Conservation (phyloP, 2,888 invertebrate genomes). For the Tuberolachnus salignus region DNA sequence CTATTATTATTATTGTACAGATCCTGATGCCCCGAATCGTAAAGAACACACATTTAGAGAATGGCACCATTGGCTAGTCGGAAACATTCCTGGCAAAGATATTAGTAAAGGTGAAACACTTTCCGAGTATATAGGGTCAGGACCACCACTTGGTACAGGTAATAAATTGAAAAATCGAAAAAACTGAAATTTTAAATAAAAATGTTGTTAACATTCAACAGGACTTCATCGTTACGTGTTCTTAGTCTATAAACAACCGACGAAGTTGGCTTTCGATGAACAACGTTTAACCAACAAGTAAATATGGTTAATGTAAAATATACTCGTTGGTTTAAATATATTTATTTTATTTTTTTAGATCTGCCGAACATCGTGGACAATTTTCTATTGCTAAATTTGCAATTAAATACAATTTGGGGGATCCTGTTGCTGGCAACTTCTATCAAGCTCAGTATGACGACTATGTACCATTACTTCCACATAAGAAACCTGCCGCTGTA, state of each 20-base stretch:
- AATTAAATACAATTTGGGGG: constrained; percentile 78
- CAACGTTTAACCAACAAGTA: constrained; percentile 65
- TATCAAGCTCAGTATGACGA: constrained; percentile 87
- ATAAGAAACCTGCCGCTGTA: constrained; percentile 78
- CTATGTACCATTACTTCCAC: constrained; percentile 84
- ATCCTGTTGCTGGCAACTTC: constrained; percentile 85
- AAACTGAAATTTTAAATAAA: not conserved
- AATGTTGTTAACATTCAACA: constrained; percentile 57
- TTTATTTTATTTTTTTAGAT: constrained; percentile 56
- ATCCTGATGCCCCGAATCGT: constrained; percentile 91
- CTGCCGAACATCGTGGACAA: constrained; percentile 65
- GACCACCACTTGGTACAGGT: constrained; percentile 79
- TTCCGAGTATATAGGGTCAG: constrained; percentile 81
- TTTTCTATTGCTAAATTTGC: constrained; percentile 78
- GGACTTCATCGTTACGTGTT: constrained; percentile 80
- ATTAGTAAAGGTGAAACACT: constrained; percentile 75
- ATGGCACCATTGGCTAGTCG: constrained; percentile 91
- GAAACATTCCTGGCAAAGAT: constrained; percentile 79
- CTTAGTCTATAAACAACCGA: constrained; percentile 75
- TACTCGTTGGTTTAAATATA: not conserved
- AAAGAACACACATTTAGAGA: constrained; percentile 79
- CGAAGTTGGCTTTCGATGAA: constrained; percentile 68
- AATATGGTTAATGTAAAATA: constrained; percentile 15
- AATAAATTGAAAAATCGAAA: constrained; percentile 25
- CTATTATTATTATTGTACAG: constrained; percentile 62